Percentiles rank a stretch among this genome's conserved stretches.
These are phyloP conservation scores for Cydia amplana DNA, from an alignment of 1,140 invertebrate genomes.

Conservation along the genomic window DNA sequence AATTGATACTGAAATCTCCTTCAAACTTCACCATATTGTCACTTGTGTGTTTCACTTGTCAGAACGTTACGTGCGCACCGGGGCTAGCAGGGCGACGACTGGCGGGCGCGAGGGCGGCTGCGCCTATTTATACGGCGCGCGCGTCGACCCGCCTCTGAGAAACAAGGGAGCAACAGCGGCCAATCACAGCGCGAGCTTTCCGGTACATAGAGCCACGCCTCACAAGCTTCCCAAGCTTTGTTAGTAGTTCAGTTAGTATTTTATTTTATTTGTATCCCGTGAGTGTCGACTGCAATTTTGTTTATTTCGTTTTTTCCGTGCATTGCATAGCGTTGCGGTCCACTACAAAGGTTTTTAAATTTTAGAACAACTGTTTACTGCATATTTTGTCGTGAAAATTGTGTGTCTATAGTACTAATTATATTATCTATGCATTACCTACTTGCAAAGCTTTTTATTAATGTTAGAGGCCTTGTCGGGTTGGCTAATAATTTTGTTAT, in stretches of 20 bases:
- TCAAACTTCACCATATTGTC: conserved; percentile 76
- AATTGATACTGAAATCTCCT: conserved; percentile 77
- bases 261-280: conserved; percentile 19
- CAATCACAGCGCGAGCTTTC: conserved; percentile 62
- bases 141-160: conserved; percentile 50
- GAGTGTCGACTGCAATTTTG: conserved; percentile 17
- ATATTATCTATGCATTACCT: too few relatives aligned
- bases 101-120: conserved; percentile 68
- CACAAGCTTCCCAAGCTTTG: conserved; percentile 36
- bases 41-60: conserved; percentile 54
- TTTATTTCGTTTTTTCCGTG: conserved; percentile 24
- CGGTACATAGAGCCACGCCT: conserved; percentile 52
- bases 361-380: too few relatives aligned
- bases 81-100: conserved; percentile 63
- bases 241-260: conserved; percentile 12
- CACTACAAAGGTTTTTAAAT: background rate
- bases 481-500: too few relatives aligned
- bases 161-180: conserved; percentile 44
- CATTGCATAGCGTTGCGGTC: background rate
- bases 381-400: too few relatives aligned
- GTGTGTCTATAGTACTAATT: too few relatives aligned
- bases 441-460: too few relatives aligned
- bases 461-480: too few relatives aligned
- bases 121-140: conserved; percentile 53
- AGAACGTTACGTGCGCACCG: conserved; percentile 48